Base-by-base conservation (phyloP, 2,888 invertebrate genomes). In the Chloroclysta siterata region DNA sequence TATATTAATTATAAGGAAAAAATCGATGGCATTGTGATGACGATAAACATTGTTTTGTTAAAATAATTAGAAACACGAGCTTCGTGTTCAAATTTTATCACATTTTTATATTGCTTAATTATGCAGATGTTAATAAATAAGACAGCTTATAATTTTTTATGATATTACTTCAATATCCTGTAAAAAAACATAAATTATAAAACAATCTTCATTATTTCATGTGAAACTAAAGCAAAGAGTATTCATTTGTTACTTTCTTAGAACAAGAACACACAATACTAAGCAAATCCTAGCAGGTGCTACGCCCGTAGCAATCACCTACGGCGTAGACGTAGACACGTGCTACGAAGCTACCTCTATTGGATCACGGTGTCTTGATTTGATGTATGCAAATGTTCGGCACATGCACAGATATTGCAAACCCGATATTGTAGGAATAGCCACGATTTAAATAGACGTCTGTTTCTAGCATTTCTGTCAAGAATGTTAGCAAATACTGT, bases 251-350 rank as follows among this genome's bases (percentile, higher is more conserved):
- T 39, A 39, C 8, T 10, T 39, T 39, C 33, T 33, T 33, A 33
- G 5, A 39, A 11, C 36, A 39, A 7, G 36, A 7, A 39, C 10
- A 11, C 36, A 39, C 36, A 39, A 11, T 2, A 39, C 11, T 11
- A 39, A 39, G 36, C 36, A 39, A 39, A 39, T 11, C 10, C 13
- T 52, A 15, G 46, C 54, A 58, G 46, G 36, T 65, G 58, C 65
- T 65, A 62, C 65, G 65, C 6, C 11, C 51, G 56, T 60, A 57
- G 56, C 47, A 29, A 48, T 53, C 47, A 22, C 14, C 64, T 59
- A 61, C 58, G 51, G 39, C 52, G 70, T 66, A 68, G 69, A 57
- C 44, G 48, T 68, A 67, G 65, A 58, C 63, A 59, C 61, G 53
- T 60, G 67, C 61, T 65, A 67, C 66, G 64, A 41, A 22, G 53